These are phyloP conservation scores for Anoplopoma fimbria DNA, from an alignment of 2,113 vertebrate genomes.

Conservation along the genomic window DNA sequence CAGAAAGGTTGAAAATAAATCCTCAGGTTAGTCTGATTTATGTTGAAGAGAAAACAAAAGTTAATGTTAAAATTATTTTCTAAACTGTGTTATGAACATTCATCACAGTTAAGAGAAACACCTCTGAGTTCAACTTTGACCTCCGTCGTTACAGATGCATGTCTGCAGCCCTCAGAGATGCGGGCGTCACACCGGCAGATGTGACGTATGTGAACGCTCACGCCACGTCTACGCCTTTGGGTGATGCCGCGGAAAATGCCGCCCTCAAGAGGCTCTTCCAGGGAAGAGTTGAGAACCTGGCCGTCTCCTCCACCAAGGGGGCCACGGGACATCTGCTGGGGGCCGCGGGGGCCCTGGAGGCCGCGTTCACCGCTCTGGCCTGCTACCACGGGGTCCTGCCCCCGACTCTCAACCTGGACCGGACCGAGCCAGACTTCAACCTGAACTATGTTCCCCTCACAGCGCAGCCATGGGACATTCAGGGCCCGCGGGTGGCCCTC, in stretches of 20 bases:
- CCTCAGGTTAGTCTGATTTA: neutral
- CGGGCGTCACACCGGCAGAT: conserved; percentile 84
- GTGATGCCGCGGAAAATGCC: conserved; percentile 94
- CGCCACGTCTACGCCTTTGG: conserved; percentile 94
- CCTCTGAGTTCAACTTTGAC: neutral
- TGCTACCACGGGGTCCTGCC: conserved; percentile 91
- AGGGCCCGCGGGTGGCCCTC: conserved; percentile 86
- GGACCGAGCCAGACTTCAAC: conserved; percentile 90
- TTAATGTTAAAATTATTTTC: neutral
- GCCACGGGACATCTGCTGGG: conserved; percentile 96
- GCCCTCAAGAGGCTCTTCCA: conserved; percentile 93
- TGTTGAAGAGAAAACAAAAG: neutral
- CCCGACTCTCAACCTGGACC: conserved; percentile 93
- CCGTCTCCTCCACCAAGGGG: conserved; percentile 96
- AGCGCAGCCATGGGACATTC: conserved; percentile 88
- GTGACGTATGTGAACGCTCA: conserved; percentile 95
- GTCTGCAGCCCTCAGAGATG: conserved; percentile 91
- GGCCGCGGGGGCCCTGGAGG: conserved; percentile 93
- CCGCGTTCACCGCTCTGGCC: conserved; percentile 91
- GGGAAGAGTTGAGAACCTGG: conserved; percentile 78
- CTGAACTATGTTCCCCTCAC: conserved; percentile 92
- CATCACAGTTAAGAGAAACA: neutral
- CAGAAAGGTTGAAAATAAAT: neutral
- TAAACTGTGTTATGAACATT: neutral
- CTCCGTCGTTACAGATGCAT: conserved; percentile 87